Base-by-base conservation (phyloP, 2,888 invertebrate genomes). In the Digitonthophagus gazella region DNA sequence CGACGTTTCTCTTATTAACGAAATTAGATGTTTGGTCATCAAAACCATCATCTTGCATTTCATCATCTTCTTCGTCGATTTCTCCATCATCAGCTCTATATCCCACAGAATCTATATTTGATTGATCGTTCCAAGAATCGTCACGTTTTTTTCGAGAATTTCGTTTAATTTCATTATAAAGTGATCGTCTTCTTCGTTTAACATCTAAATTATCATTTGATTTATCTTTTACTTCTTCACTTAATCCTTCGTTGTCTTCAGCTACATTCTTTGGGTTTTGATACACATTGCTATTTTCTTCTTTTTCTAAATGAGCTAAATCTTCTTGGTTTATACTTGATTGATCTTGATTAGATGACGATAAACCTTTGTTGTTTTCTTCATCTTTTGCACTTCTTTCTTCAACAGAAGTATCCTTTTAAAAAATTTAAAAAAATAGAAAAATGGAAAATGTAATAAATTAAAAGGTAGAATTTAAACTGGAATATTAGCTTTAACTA, bases 31-130 rank as follows among this genome's bases (percentile, higher is more conserved):
- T 79, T 3, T 82, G 80, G 71, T 85, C 85, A 72, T 84, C 85
- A 75, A 85, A 84, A 6, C 84, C 84, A 72, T 85, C 84, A 71
- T 85, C 84, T 64, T 85, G 84, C 74, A 85, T 85, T 76, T 86
- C 86, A 74, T 82, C 84, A 4, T 84, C 84, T 78, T 85, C 86
- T 28, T 85, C 83, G 69, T 82, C 84, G 64, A 84, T 84, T 71
- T 83, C 84, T 54, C 85, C 84, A 58, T 83, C 84, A 0, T 74
- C 73, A 2, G 70, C 68, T 16, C 74, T 65, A 55, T 73, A 75
- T n/a, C 44, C 61, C 63, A 66, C 28, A 14, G 54, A 14, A n/a
- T 70, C 67, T 14, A 82, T 80, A 75, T 83, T 84, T 5, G 79
- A 75, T 69, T 84, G 83, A 2, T 83, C 79, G 18, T 83, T 72